A percentile compares a stretch with the other conserved stretches of the same genome.
These are phyloP conservation scores for Alauda arvensis DNA, from an alignment of 2,797 vertebrate species.

Conservation along the genomic window DNA sequence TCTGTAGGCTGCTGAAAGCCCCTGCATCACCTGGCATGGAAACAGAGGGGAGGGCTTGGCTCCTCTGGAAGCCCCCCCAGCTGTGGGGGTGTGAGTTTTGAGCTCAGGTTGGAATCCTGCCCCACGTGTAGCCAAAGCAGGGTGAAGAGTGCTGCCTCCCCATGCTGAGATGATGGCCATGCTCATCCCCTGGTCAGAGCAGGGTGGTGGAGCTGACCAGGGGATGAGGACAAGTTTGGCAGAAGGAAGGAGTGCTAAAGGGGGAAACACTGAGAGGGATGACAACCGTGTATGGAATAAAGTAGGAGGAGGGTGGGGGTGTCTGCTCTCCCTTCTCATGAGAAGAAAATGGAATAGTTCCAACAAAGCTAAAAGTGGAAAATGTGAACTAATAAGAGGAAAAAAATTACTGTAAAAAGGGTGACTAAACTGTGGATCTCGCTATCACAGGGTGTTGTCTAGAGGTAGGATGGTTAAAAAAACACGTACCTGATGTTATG, in stretches of 20 bases:
- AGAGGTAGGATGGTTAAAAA: conserved; percentile 6
- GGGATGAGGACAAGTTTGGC: background rate
- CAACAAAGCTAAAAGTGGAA: background rate
- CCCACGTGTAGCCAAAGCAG: background rate
- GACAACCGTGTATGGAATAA: background rate
- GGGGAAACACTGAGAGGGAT: background rate
- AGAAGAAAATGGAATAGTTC: background rate
- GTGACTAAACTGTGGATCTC: conserved; percentile 17
- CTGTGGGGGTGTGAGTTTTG: background rate
- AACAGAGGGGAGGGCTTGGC: background rate
- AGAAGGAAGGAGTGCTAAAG: background rate
- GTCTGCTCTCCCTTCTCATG: background rate
- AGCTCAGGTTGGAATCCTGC: background rate
- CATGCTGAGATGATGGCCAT: background rate
- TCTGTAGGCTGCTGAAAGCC: background rate
- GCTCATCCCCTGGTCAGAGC: no score
- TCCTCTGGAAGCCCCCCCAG: background rate
- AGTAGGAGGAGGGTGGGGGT: background rate
- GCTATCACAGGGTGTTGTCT: conserved; percentile 12
- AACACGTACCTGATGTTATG: background rate
- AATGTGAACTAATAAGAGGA: conserved; percentile 22
- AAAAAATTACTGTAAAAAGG: background rate
- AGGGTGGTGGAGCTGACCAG: background rate
- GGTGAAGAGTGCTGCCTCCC: fast-evolving
- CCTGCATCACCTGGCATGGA: background rate